Evolutionary conservation across 1,140 invertebrate species (phyloP), one percentile per base, ranked within the genome.

Genomic region (Achatina immaculata): DNA sequence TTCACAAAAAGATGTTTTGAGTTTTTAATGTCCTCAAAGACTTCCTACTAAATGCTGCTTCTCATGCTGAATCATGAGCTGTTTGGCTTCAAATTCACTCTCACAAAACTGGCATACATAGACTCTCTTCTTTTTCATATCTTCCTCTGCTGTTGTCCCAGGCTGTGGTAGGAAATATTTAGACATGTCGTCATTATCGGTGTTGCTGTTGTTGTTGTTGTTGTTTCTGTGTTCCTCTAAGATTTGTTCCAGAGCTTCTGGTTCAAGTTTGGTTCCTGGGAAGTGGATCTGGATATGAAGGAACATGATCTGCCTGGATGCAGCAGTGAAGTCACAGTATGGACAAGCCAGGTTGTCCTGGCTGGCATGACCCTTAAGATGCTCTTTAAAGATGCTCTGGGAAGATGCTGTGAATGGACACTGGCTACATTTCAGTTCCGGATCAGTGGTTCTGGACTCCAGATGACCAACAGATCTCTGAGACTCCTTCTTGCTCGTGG

Each of bases 71-170:
- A 87, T 77, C 88, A 90, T 87, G 3, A 74, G 55, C 4, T 78
- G 48, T 82, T 87, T 89, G 34, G 84, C 85, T 68, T 89, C 85
- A 85, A 89, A 90, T 66, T 87, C 87, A 62, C 88, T 74, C 62
- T 90, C 89, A 85, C 89, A 90, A 76, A 85, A 89, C 76, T 87
- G 86, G 82, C 89, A 90, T 28, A 87, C 86, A 82, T 89, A 89
- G 11, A 88, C 85, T 74, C 86, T 87, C 21, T 43, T 75, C 43
- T 48, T 80, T 36, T 38, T 72, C 48, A 42, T 82, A 71, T n/a
- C 14, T 2, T 65, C 62, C 31, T 24, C 75, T 48, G n/a, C 43
- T 9, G n/a, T 21, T 68, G 14, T 21, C 9, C 11, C 21, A 68
- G 14, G 31, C 65, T 21, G 11, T 14, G 40, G 69, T n/a, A n/a